These are phyloP conservation scores for Meloe dianella DNA, from an alignment of 2,888 invertebrate genomes.

Conservation along the genomic window DNA sequence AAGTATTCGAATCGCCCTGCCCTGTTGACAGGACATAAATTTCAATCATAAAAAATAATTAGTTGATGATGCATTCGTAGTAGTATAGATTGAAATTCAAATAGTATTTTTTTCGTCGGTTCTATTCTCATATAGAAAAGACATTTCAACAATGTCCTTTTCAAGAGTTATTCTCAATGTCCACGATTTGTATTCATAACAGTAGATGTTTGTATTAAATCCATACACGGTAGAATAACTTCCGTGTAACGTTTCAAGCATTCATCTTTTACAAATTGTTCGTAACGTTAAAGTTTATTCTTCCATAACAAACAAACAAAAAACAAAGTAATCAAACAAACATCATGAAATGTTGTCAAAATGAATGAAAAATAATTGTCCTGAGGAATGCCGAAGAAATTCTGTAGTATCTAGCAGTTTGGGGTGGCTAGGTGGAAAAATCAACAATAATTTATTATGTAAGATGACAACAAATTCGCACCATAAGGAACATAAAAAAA, in stretches of 20 bases:
- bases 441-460: not conserved
- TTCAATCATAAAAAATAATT: not conserved
- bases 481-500: not conserved
- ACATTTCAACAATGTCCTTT: not conserved
- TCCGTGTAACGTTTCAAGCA: slow-evolving; percentile 30
- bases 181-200: slow-evolving; percentile 28
- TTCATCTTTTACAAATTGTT: slow-evolving; percentile 30
- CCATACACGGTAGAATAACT: slow-evolving; percentile 19
- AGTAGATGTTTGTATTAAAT: slow-evolving; percentile 12
- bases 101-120: not conserved
- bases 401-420: too few relatives aligned
- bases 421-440: slow-evolving; percentile 12
- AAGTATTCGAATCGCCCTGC: not conserved
- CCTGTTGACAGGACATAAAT: not conserved
- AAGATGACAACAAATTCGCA: not conserved
- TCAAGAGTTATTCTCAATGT: slow-evolving; percentile 1
- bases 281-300: slow-evolving; percentile 18
- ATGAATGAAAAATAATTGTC: too few relatives aligned
- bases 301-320: not conserved
- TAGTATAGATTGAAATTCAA: not conserved
- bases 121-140: not conserved
- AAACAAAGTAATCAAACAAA: slow-evolving; percentile 17
- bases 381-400: too few relatives aligned
- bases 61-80: not conserved
- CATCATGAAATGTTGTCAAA: too few relatives aligned